These are phyloP conservation scores for Aythya baeri DNA, from an alignment of 2,113 vertebrate species.

Conservation along the genomic window DNA sequence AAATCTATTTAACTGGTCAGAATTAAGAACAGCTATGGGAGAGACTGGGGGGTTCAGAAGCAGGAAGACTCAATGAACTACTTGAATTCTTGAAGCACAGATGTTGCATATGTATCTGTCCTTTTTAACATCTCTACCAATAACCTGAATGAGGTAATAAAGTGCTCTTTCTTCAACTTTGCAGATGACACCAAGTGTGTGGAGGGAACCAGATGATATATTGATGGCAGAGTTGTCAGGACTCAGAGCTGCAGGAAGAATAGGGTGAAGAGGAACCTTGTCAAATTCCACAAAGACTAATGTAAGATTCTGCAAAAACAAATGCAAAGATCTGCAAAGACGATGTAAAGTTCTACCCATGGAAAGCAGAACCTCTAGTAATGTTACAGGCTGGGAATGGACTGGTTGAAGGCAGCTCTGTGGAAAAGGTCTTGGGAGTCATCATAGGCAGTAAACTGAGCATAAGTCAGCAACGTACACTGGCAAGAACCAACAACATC, in stretches of 20 bases:
- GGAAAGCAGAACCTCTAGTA: neutral
- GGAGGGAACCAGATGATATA: neutral
- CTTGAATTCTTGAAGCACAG: neutral
- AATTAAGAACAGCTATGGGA: neutral
- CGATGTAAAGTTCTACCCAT: neutral
- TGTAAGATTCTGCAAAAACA: neutral
- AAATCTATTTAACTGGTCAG: neutral
- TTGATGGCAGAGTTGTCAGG: neutral
- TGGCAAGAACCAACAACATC: neutral
- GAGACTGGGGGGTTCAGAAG: neutral
- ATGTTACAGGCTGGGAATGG: neutral
- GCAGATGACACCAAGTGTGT: neutral
- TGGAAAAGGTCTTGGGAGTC: neutral
- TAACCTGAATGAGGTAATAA: neutral
- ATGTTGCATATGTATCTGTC: neutral
- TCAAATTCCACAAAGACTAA: neutral
- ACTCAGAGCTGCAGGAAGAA: neutral
- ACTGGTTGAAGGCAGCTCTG: neutral
- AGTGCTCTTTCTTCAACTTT: neutral
- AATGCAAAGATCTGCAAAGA: neutral
- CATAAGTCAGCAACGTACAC: neutral
- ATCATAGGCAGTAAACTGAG: neutral
- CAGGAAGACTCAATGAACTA: neutral
- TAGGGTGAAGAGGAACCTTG: neutral
- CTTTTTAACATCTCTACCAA: neutral